A percentile compares a stretch with the other conserved stretches of the same genome.
These are phyloP conservation scores for Hypanus sabinus DNA, from an alignment of 2,113 vertebrate species.

Conservation along the genomic window DNA sequence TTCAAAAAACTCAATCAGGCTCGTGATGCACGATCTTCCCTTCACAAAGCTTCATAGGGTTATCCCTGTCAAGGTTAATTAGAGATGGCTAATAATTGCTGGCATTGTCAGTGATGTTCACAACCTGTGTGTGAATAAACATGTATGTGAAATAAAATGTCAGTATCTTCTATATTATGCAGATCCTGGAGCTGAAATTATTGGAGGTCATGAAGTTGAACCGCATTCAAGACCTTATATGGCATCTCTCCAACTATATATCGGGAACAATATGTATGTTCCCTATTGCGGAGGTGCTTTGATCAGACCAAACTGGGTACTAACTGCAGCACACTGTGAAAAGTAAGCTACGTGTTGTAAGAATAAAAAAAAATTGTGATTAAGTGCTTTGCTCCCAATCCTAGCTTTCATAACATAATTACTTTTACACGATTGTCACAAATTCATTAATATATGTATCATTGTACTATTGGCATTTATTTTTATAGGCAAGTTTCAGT, in stretches of 20 bases:
- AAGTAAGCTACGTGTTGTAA: constrained; percentile 48
- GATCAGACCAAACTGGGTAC: constrained; percentile 57
- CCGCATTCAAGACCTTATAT: constrained; percentile 72
- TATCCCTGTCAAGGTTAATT: too few species aligned
- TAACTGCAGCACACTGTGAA: constrained; percentile 61
- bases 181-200: constrained; percentile 45
- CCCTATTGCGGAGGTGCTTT: constrained; percentile 49
- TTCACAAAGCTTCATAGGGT: too few species aligned
- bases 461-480: not conserved
- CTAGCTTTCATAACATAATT: not conserved
- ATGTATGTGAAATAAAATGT: not conserved
- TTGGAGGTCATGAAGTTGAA: constrained; percentile 55
- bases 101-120: too few species aligned
- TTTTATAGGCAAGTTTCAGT: not conserved
- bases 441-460: not conserved
- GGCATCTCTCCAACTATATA: constrained; percentile 62
- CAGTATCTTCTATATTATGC: not conserved
- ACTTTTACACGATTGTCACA: not conserved
- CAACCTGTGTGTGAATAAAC: too few species aligned
- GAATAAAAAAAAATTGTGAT: not conserved
- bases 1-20: too few species aligned
- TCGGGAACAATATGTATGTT: fast-evolving
- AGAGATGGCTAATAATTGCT: too few species aligned
- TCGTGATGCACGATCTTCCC: too few species aligned
- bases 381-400: not conserved